phyloP scores from a whole-genome alignment of 1,140 invertebrate genomes.

The Drusus annulatus region DNA sequence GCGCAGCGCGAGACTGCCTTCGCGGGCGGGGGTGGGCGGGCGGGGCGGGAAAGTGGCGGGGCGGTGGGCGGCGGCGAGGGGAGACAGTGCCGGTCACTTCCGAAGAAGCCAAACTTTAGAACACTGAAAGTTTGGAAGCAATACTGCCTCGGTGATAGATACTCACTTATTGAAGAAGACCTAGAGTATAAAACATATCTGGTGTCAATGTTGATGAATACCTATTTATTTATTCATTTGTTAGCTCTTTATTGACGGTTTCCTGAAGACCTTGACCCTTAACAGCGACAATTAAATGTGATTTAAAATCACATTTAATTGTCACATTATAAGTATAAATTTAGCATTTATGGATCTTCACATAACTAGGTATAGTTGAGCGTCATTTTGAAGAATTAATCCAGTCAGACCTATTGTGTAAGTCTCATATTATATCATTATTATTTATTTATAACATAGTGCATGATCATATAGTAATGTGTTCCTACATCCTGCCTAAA shows the following conservation, averaged over 20 bases:
- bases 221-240: not conserved
- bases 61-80: not conserved
- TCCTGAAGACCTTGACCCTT: no score
- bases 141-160: not conserved
- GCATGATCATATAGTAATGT: no score
- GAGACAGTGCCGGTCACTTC: not conserved
- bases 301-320: no score
- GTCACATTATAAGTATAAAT: no score
- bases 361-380: no score
- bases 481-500: no score
- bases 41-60: not conserved
- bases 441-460: no score
- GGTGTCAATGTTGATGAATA: not conserved
- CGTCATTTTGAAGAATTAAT: no score
- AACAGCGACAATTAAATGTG: no score
- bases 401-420: no score
- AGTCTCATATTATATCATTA: no score
- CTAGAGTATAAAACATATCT: not conserved
- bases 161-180: not conserved
- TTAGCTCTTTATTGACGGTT: not conserved
- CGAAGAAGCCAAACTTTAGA: slow-evolving; percentile 10
- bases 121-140: not conserved
- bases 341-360: no score
- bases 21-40: not conserved
- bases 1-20: not conserved